Evolutionary conservation across 2,113 vertebrate genomes (phyloP).

Genomic region (Thymallus thymallus): DNA sequence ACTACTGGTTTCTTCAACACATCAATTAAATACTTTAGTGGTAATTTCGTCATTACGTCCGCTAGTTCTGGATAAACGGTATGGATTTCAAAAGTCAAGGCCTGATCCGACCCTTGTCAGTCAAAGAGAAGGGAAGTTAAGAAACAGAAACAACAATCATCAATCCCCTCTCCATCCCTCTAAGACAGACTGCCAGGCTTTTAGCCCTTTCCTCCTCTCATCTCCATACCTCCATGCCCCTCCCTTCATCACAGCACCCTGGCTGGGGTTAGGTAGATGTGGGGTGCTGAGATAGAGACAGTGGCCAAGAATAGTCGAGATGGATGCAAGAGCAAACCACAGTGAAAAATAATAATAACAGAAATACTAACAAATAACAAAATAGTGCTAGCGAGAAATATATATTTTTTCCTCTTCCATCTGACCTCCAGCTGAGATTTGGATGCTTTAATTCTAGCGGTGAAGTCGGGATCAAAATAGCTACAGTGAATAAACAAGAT

Average conservation of each 20-base stretch:
- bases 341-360: constrained; percentile 39
- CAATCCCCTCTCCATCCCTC: not conserved
- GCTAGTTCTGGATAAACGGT: constrained; percentile 34
- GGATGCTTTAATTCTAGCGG: constrained; percentile 64
- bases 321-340: constrained; percentile 27
- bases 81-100: constrained; percentile 40
- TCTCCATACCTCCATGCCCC: not conserved
- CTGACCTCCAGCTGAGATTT: constrained; percentile 60
- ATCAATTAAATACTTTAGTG: constrained; percentile 53
- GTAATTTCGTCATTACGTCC: constrained; percentile 40
- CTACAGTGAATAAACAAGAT: constrained; percentile 77
- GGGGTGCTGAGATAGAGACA: constrained; percentile 16
- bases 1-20: constrained; percentile 36
- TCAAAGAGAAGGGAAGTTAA: not conserved
- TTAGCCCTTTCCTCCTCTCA: not conserved
- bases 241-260: not conserved
- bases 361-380: constrained; percentile 55
- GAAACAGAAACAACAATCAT: constrained; percentile 10
- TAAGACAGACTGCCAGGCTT: not conserved
- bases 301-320: constrained; percentile 23
- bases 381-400: constrained; percentile 28
- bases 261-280: not conserved
- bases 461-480: constrained; percentile 68
- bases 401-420: constrained; percentile 25
- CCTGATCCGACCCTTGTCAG: constrained; percentile 19